A percentile compares a stretch with the other conserved stretches of the same genome.
phyloP scores from a whole-genome alignment of 2,888 invertebrate species.

The Plagodis dolabraria region DNA sequence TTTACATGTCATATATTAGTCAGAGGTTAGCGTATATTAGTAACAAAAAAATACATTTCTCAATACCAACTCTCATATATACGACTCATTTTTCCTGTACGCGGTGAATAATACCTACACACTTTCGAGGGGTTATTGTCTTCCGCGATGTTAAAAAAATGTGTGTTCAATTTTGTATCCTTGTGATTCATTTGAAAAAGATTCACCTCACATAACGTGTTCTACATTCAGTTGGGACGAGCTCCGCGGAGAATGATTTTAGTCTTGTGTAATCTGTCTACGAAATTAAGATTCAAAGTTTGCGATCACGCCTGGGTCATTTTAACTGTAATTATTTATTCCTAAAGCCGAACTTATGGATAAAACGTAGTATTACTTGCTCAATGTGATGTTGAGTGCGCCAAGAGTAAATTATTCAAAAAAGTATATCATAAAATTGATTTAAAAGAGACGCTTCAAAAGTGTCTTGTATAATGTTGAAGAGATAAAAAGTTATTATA shows the following conservation, averaged over 20 bases:
- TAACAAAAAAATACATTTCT: constrained; percentile 2
- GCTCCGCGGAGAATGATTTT: neutral
- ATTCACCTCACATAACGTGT: constrained; percentile 17
- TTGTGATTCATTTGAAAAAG: constrained; percentile 16
- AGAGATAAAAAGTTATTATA: too few relatives aligned
- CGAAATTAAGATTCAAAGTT: too few relatives aligned
- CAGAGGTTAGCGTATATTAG: neutral
- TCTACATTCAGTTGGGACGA: constrained; percentile 6
- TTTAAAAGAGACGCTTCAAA: too few relatives aligned
- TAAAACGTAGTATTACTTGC: too few relatives aligned
- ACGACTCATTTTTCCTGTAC: constrained; percentile 20
- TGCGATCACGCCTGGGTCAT: too few relatives aligned
- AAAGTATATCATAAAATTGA: too few relatives aligned
- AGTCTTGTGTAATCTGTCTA: too few relatives aligned
- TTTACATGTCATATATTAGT: neutral
- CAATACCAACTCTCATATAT: constrained; percentile 6
- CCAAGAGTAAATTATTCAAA: too few relatives aligned
- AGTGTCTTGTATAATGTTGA: too few relatives aligned
- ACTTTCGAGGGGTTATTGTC: constrained; percentile 16
- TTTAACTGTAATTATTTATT: too few relatives aligned
- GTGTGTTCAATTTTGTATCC: constrained; percentile 5
- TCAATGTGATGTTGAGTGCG: too few relatives aligned
- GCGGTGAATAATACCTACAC: neutral
- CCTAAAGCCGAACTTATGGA: too few relatives aligned
- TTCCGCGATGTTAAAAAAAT: constrained; percentile 11